phyloP scores from a whole-genome alignment of 1,140 invertebrate species.

The Drosophila santomea region DNA sequence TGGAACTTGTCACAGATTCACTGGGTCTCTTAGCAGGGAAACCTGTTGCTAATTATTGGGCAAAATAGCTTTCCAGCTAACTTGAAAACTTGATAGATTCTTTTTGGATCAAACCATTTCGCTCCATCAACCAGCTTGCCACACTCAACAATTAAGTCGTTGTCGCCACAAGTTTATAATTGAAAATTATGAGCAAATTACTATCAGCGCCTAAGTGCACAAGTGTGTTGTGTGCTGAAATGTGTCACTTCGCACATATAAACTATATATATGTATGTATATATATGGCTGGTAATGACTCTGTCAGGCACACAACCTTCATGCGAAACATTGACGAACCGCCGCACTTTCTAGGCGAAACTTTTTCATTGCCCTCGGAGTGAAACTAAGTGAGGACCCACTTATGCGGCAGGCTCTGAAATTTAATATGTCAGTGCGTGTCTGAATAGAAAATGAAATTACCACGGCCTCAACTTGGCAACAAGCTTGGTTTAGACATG shows the following conservation, averaged over 20 bases:
- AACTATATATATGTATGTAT: not conserved
- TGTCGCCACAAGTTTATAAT: constrained; percentile 43
- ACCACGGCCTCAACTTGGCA: constrained; percentile 4
- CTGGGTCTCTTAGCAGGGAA: not conserved
- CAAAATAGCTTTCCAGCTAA: not conserved
- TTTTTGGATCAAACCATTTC: too few relatives aligned
- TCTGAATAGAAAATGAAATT: constrained; percentile 42
- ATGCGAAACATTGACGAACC: constrained; percentile 29
- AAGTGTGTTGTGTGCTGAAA: constrained; percentile 41
- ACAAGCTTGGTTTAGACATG: not conserved
- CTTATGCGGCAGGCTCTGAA: constrained; percentile 42
- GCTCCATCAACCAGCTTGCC: not conserved
- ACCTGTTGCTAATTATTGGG: constrained; percentile 33
- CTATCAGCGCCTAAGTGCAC: constrained; percentile 37
- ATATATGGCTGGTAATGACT: constrained; percentile 28
- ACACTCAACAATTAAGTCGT: constrained; percentile 11
- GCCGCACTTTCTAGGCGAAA: constrained; percentile 37
- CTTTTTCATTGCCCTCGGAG: constrained; percentile 52
- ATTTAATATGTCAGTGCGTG: constrained; percentile 28
- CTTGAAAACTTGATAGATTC: not conserved
- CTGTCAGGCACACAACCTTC: constrained; percentile 29
- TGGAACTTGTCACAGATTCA: constrained; percentile 43
- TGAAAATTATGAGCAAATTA: constrained; percentile 41
- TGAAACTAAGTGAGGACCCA: constrained; percentile 45
- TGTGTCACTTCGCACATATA: constrained; percentile 15